Percentiles rank a stretch among this genome's conserved stretches.
phyloP scores from a whole-genome alignment of 2,888 invertebrate species.

The Glomeris marginata region DNA sequence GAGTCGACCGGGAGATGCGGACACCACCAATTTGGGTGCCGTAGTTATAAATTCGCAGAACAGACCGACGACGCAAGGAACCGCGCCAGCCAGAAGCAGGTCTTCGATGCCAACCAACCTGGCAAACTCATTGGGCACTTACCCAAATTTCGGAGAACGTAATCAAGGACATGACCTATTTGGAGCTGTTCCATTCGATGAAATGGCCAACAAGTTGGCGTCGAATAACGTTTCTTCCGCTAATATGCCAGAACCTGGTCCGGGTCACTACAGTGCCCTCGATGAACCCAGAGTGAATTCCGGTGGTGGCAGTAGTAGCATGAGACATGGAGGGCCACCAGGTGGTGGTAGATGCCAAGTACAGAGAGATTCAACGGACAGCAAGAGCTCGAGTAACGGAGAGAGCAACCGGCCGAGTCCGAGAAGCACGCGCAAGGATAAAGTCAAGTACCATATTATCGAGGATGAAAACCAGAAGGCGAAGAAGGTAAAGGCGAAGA shows the following conservation, averaged over 20 bases:
- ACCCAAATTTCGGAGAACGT: background rate
- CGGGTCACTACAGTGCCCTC: background rate
- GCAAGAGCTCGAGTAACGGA: slow-evolving; percentile 17
- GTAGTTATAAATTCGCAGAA: too few relatives aligned
- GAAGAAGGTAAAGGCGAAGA: slow-evolving; percentile 27
- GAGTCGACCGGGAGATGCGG: too few relatives aligned
- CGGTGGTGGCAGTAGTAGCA: background rate
- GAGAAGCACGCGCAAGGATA: slow-evolving; percentile 11
- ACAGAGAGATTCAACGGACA: slow-evolving; percentile 17
- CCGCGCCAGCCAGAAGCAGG: too few relatives aligned
- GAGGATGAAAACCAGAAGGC: slow-evolving; percentile 15
- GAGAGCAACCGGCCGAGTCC: slow-evolving; percentile 13
- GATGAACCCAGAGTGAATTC: background rate
- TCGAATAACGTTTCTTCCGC: background rate
- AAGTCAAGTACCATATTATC: slow-evolving; percentile 17
- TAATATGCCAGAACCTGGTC: background rate
- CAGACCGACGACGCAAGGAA: too few relatives aligned
- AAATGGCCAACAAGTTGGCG: background rate
- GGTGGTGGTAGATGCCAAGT: slow-evolving; percentile 15
- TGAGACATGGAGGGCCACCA: slow-evolving; percentile 1
- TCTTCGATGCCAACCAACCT: too few relatives aligned
- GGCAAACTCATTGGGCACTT: background rate
- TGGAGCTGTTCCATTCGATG: slow-evolving; percentile 23
- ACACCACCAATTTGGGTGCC: too few relatives aligned
- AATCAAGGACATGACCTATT: slow-evolving; percentile 20